A percentile compares a stretch with the other conserved stretches of the same genome.
Conservation (phyloP, 2,888 invertebrate genomes). For the Tenthredo livida region DNA sequence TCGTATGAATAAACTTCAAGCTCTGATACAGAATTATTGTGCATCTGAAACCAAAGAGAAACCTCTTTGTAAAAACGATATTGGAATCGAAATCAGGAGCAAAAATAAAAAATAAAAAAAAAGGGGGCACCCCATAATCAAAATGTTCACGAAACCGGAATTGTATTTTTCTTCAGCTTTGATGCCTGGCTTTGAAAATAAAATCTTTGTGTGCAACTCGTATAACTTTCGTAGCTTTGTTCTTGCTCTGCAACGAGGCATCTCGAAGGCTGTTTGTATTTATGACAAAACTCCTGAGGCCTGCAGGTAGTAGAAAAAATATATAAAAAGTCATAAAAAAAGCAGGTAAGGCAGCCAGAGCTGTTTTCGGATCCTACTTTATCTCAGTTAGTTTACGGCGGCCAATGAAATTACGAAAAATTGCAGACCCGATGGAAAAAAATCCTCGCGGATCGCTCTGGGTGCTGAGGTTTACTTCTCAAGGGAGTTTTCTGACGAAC, state of each 20-base stretch:
- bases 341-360: neutral
- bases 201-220: slow-evolving; percentile 13
- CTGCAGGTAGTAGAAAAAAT: slow-evolving; percentile 9
- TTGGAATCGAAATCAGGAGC: neutral
- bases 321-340: slow-evolving; percentile 30
- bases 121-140: neutral
- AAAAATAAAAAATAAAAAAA: too few relatives aligned
- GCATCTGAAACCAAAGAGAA: neutral
- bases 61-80: neutral
- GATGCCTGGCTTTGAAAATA: neutral
- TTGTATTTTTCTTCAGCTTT: slow-evolving; percentile 7
- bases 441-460: slow-evolving; percentile 13
- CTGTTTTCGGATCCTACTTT: slow-evolving; percentile 40
- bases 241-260: slow-evolving; percentile 24
- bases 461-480: neutral
- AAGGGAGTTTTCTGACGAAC: slow-evolving; percentile 33
- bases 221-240: slow-evolving; percentile 37
- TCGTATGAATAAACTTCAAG: neutral
- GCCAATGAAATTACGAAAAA: slow-evolving; percentile 45
- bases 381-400: slow-evolving; percentile 35
- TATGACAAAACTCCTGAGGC: slow-evolving; percentile 43
- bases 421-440: neutral
- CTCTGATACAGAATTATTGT: neutral
- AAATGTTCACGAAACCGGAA: neutral
- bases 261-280: slow-evolving; percentile 38